Evolutionary conservation across 2,888 invertebrate species (phyloP), one percentile per base, ranked within the genome.

Genomic region (Amblyjoppa fuscipennis): DNA sequence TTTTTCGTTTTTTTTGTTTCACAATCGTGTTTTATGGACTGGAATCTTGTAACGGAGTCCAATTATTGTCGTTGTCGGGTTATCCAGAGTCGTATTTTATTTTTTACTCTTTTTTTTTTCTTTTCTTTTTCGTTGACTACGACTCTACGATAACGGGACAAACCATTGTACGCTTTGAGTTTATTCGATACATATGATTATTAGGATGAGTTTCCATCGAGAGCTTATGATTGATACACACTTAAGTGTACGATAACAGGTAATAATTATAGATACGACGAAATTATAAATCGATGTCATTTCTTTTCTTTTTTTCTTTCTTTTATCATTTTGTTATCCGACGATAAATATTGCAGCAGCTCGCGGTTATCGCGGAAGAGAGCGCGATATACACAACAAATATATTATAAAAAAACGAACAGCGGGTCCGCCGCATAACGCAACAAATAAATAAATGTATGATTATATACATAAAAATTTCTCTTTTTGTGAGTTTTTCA

Each of bases 391-490:
- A 74, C 75, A 73, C 68, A 83, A 80, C 71, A 53, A 70, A 80
- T 78, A 75, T 74, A 75, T 76, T 80, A 82, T 61, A 86, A 80
- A 81, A 85, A 88, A 85, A 16, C 16, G 74, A 89, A 85, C 69
- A 77, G 81, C 86, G 81, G 74, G 45, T 87, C 84, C 76, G 87
- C 89, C 88, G 89, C 88, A 78, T 71, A 79, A 88, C 80, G 86
- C 89, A 88, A 87, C 89, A 90, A 91, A 91, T 92, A 90, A 91
- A 91, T 92, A 90, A 88, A 90, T 88, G 85, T 89, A 80, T 88
- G 84, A 83, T 83, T 75, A 77, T 82, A 69, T 86, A 83, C 61
- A 73, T 79, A 81, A 82, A 84, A 86, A 80, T 56, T 81, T 81
- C 31, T 78, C 59, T 59, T 28, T 59, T 59, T 59, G 25, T 28